Conservation (phyloP, 2,888 invertebrate genomes). For the Metallyticus violacea region DNA sequence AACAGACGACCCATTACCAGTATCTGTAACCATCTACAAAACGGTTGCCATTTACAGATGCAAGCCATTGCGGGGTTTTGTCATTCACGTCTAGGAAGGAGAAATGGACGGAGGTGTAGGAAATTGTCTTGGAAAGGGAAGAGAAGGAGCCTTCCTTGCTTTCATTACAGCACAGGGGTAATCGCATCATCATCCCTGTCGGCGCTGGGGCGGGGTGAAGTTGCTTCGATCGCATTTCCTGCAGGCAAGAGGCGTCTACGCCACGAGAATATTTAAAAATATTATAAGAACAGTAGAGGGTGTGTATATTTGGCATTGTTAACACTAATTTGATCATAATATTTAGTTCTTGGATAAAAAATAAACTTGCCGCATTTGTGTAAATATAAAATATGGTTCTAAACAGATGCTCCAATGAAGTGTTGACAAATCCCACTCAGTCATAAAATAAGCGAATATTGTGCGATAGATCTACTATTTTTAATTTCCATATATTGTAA, state of each 20-base stretch:
- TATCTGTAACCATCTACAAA: not conserved
- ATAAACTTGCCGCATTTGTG: too few relatives aligned
- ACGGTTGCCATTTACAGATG: not conserved
- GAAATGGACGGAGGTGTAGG: not conserved
- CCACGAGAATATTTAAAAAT: not conserved
- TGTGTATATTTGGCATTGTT: not conserved
- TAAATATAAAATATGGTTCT: too few relatives aligned
- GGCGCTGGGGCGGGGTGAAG: not conserved
- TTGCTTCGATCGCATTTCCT: not conserved
- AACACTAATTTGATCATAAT: too few relatives aligned
- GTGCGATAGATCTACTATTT: too few relatives aligned
- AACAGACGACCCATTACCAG: not conserved
- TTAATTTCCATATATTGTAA: too few relatives aligned
- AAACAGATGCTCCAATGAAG: too few relatives aligned
- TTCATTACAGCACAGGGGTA: not conserved
- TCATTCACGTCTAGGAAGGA: not conserved
- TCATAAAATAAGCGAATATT: too few relatives aligned
- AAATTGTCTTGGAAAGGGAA: not conserved
- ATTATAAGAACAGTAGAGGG: not conserved
- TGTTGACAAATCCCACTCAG: too few relatives aligned
- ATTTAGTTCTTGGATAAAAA: too few relatives aligned
- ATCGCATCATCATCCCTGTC: not conserved
- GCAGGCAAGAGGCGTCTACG: not conserved
- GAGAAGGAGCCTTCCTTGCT: not conserved
- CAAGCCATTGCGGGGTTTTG: not conserved